Conservation (phyloP, 1,140 invertebrate species). For the Charaxes varanes region DNA sequence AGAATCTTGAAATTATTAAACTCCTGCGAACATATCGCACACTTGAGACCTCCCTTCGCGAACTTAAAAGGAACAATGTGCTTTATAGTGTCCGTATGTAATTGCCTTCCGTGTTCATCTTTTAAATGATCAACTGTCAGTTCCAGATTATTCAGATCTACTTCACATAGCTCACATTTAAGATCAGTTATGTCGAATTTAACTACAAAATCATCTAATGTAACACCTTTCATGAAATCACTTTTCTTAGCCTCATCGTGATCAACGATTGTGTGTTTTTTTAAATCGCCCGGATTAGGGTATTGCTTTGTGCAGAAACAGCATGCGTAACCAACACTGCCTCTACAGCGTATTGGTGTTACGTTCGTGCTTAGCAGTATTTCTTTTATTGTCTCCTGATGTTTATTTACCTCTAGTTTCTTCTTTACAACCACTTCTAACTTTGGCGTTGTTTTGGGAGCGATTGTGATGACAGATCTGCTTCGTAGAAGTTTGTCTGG, state of each 20-base stretch:
- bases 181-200: slow-evolving; percentile 41
- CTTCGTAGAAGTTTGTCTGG: too few species aligned
- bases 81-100: slow-evolving; percentile 21
- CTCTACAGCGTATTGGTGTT: slow-evolving; percentile 28
- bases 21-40: slow-evolving; percentile 32
- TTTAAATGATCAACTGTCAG: slow-evolving; percentile 26
- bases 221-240: slow-evolving; percentile 3
- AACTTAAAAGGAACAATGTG: slow-evolving; percentile 40
- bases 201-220: slow-evolving; percentile 9
- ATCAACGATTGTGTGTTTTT: slow-evolving; percentile 7
- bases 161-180: slow-evolving; percentile 29
- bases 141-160: slow-evolving; percentile 21
- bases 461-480: not conserved
- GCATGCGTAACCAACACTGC: slow-evolving; percentile 30
- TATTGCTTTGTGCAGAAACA: slow-evolving; percentile 27
- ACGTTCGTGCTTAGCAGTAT: slow-evolving; percentile 34
- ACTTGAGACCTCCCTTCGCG: slow-evolving; percentile 22
- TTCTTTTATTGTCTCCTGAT: slow-evolving; percentile 24
- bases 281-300: slow-evolving; percentile 9
- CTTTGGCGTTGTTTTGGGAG: not conserved
- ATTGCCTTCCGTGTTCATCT: slow-evolving; percentile 18
- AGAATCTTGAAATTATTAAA: slow-evolving; percentile 52
- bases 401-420: slow-evolving; percentile 13
- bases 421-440: slow-evolving; percentile 8
- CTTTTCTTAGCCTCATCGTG: slow-evolving; percentile 6